Percentiles rank a stretch among this genome's conserved stretches.
Evolutionary conservation across 92 coral and sea anemone genomes (phyloP).

Genomic region (Hydrozoanthus gracilis): DNA sequence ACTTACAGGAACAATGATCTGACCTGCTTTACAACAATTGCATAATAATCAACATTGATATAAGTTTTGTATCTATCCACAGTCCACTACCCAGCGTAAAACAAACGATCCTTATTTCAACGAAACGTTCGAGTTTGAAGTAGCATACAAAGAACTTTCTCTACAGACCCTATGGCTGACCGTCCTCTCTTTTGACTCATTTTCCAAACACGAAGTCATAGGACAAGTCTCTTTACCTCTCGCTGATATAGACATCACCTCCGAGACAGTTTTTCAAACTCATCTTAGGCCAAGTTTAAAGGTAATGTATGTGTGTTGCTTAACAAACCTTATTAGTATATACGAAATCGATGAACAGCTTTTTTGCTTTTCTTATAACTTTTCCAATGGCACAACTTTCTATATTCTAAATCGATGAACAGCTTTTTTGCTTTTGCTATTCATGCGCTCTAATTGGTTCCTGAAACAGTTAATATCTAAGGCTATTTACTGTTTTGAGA

Average conservation of each 20-base stretch:
- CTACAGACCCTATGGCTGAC: slow-evolving; percentile 85
- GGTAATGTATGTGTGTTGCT: too few relatives aligned
- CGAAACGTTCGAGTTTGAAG: slow-evolving; percentile 94
- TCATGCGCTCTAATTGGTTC: too few relatives aligned
- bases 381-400: too few relatives aligned
- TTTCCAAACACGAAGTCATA: slow-evolving; percentile 85
- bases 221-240: slow-evolving; percentile 86
- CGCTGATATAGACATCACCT: slow-evolving; percentile 71
- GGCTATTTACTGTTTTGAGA: too few relatives aligned
- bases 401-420: too few relatives aligned
- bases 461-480: too few relatives aligned
- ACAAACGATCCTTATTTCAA: slow-evolving; percentile 83
- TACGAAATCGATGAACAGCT: background rate
- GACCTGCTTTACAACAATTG: too few relatives aligned
- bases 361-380: too few relatives aligned
- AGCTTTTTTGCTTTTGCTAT: too few relatives aligned
- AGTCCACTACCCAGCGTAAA: slow-evolving; percentile 86
- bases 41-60: background rate
- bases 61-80: background rate
- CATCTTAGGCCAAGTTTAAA: slow-evolving; percentile 83
- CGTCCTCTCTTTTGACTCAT: slow-evolving; percentile 77
- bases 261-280: slow-evolving; percentile 69
- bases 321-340: background rate
- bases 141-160: slow-evolving; percentile 66
- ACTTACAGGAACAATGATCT: too few relatives aligned